These are phyloP conservation scores for Epinotia demarniana DNA, from an alignment of 2,888 invertebrate genomes.

Conservation along the genomic window DNA sequence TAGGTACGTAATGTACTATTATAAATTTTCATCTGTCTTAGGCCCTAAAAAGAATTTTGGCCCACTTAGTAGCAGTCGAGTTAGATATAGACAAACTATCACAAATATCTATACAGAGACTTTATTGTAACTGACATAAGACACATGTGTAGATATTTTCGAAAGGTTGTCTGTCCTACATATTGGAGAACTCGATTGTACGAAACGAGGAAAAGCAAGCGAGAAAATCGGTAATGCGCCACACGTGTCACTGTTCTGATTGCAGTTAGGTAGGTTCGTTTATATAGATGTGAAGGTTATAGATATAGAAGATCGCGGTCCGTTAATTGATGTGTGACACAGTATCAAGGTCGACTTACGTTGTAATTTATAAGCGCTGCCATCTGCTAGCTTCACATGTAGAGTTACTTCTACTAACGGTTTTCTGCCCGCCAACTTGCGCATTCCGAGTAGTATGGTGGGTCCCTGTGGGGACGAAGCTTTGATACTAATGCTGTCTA, in stretches of 20 bases:
- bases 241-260: constrained; percentile 16
- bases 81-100: no score
- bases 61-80: no score
- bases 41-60: no score
- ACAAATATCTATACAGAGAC: no score
- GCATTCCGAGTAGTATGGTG: constrained; percentile 81
- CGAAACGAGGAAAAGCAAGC: constrained; percentile 12
- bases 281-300: constrained; percentile 14
- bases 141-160: no score
- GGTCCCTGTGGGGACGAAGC: constrained; percentile 85
- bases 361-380: constrained; percentile 64
- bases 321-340: constrained; percentile 18
- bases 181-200: neutral
- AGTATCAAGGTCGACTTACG: constrained; percentile 59
- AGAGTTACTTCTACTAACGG: constrained; percentile 84
- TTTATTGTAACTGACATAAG: no score
- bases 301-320: neutral
- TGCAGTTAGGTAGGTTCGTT: neutral
- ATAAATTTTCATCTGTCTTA: no score
- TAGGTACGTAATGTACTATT: no score
- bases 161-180: no score
- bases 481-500: constrained; percentile 76
- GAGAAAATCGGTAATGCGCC: neutral
- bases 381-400: constrained; percentile 74
- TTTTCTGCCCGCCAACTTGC: constrained; percentile 73